Conservation (phyloP, 2,113 vertebrate genomes). For the Hyla sarda region DNA sequence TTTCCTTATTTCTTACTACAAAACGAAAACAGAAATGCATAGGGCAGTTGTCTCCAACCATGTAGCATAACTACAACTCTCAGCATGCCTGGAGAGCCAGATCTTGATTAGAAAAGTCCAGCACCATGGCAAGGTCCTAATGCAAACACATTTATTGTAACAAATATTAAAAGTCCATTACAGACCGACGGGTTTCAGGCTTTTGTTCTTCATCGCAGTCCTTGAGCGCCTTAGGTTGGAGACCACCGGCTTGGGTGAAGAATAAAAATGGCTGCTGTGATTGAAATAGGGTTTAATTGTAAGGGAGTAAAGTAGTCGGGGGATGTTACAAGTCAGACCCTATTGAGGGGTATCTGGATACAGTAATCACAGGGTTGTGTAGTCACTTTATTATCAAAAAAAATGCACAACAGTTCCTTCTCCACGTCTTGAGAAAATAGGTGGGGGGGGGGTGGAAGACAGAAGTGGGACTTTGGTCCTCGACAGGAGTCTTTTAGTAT, state of each 20-base stretch:
- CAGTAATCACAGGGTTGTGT: background rate
- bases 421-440: background rate
- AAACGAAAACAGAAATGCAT: background rate
- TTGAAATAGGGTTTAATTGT: background rate
- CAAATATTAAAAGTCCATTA: too few relatives aligned
- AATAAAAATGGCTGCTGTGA: background rate
- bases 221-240: too few relatives aligned
- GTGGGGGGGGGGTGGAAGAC: conserved; percentile 25
- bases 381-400: conserved; percentile 12
- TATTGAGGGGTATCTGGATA: background rate
- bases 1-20: background rate
- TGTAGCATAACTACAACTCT: too few relatives aligned
- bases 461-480: conserved; percentile 29
- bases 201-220: too few relatives aligned
- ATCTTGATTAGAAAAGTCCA: too few relatives aligned
- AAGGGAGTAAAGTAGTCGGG: background rate
- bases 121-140: too few relatives aligned
- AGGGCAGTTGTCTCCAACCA: too few relatives aligned
- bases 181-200: too few relatives aligned
- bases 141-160: too few relatives aligned
- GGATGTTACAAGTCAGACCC: background rate
- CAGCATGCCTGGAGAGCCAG: too few relatives aligned
- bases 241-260: background rate
- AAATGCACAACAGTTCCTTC: background rate
- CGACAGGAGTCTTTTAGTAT: background rate